These are phyloP conservation scores for Phrynocephalus versicolor DNA, from an alignment of 2,113 vertebrate species.

Conservation along the genomic window DNA sequence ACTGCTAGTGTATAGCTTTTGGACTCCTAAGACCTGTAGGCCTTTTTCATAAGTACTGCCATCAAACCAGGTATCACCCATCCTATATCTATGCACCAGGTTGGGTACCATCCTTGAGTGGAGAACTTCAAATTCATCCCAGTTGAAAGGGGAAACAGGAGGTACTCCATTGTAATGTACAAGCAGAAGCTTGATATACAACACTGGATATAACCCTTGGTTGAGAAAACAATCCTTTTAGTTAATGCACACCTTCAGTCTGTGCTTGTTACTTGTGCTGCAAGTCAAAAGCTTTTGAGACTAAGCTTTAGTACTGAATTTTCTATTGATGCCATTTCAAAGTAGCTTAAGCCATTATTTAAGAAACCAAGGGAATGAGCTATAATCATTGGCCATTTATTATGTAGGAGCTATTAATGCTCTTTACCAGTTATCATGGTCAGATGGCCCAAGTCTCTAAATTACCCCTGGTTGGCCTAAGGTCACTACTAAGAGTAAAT, in stretches of 20 bases:
- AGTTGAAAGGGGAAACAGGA: too few species aligned
- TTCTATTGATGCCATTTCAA: constrained; percentile 18
- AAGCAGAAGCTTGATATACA: not conserved
- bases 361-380: constrained; percentile 15
- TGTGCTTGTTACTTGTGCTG: not conserved
- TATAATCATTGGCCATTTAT: not conserved
- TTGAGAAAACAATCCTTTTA: not conserved
- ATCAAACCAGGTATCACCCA: too few species aligned
- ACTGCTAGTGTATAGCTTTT: too few species aligned
- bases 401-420: not conserved
- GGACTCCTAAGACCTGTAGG: too few species aligned
- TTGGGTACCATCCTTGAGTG: too few species aligned
- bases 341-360: constrained; percentile 31
- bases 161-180: not conserved
- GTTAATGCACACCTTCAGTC: not conserved
- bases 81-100: too few species aligned
- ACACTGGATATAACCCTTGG: not conserved
- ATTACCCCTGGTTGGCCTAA: not conserved
- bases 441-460: not conserved
- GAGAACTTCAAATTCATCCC: too few species aligned
- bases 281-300: not conserved
- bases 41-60: too few species aligned
- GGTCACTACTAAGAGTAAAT: not conserved
- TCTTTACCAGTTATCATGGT: constrained; percentile 9
- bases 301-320: not conserved